Evolutionary conservation across 35 echinoderm and acorn worm species (phyloP).

Genomic region (Amphiura filiformis): DNA sequence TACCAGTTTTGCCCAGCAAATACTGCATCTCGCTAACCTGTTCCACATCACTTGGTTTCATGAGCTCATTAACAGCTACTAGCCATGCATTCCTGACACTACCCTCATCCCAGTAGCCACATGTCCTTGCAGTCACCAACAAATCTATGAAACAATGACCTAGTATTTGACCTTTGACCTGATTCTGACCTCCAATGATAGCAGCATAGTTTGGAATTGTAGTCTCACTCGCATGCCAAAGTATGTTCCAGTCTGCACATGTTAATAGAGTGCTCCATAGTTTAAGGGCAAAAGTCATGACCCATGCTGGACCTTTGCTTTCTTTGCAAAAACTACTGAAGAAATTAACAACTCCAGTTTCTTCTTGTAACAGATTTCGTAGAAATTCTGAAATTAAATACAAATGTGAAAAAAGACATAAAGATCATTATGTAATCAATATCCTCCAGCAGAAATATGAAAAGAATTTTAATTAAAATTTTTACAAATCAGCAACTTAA

Average conservation of each 20-base stretch:
- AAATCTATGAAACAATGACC: background rate
- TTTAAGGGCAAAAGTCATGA: conserved; percentile 1
- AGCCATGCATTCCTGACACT: background rate
- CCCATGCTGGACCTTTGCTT: background rate
- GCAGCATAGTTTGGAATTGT: background rate
- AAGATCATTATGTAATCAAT: no score
- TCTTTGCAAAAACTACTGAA: background rate
- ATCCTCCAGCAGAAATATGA: no score
- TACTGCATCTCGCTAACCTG: background rate
- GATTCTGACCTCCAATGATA: background rate
- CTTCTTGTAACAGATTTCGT: background rate
- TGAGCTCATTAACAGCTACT: background rate
- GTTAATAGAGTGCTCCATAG: background rate
- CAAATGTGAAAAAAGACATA: background rate
- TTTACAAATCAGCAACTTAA: no score
- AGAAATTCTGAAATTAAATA: background rate
- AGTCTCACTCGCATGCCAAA: background rate
- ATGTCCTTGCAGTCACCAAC: background rate
- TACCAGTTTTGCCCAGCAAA: background rate
- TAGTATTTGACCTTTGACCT: background rate
- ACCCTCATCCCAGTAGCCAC: background rate
- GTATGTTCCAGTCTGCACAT: background rate
- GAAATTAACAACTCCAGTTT: background rate
- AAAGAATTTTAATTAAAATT: no score
- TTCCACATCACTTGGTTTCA: background rate